These are phyloP conservation scores for Eidolon dupreanum DNA, from an alignment of 2,797 vertebrate species.

Conservation along the genomic window DNA sequence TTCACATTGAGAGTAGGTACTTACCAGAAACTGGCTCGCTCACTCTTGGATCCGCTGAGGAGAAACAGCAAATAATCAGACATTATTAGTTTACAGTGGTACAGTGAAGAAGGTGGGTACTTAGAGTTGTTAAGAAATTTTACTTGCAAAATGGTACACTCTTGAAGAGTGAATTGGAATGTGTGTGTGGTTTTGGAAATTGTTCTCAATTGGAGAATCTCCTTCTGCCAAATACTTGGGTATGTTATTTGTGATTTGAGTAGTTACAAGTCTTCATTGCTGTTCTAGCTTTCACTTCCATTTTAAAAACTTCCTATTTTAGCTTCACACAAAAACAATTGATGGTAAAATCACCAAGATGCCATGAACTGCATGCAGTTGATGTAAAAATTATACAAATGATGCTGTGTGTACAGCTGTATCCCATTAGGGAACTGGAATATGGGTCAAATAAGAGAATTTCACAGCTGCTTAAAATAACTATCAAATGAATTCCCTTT, in stretches of 20 bases:
- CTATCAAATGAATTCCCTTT: not conserved
- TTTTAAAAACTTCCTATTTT: constrained; percentile 28
- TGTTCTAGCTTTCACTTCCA: not conserved
- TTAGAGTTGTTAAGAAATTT: constrained; percentile 36
- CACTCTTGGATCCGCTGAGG: constrained; percentile 95
- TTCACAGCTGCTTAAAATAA: not conserved
- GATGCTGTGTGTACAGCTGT: not conserved
- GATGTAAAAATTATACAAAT: not conserved
- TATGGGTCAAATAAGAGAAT: not conserved
- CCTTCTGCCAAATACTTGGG: not conserved
- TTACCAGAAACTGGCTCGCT: constrained; percentile 95
- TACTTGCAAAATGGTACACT: constrained; percentile 50
- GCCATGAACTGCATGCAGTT: not conserved
- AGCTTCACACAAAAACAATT: not conserved
- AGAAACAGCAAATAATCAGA: constrained; percentile 78
- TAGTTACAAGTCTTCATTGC: not conserved
- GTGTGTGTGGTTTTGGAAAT: not conserved
- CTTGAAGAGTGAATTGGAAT: constrained; percentile 13
- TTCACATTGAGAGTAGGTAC: constrained; percentile 51
- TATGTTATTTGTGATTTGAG: not conserved
- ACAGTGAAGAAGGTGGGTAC: constrained; percentile 41
- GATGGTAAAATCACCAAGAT: constrained; percentile 1
- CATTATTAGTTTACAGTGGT: constrained; percentile 51
- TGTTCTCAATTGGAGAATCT: not conserved
- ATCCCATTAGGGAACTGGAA: not conserved